Evolutionary conservation across 2,797 vertebrate genomes (phyloP).

Genomic region (Lepilemur septentrionalis): DNA sequence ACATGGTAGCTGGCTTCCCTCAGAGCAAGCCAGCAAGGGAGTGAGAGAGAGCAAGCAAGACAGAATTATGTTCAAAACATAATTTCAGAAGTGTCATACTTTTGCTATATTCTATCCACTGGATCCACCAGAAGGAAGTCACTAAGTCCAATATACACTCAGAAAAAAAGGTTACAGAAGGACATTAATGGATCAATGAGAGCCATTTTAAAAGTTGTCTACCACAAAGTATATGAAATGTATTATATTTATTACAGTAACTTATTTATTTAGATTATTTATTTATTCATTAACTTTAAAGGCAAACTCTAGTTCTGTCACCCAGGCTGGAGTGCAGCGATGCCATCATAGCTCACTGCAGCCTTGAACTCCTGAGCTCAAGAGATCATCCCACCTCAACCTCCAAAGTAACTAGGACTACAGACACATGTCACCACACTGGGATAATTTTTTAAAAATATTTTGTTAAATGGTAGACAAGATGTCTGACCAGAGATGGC

Average conservation of each 20-base stretch:
- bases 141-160: neutral
- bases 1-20: neutral
- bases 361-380: neutral
- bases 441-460: neutral
- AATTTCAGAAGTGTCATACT: neutral
- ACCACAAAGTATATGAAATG: neutral
- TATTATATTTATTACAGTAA: neutral
- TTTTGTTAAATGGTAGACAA: no score
- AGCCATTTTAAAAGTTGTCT: neutral
- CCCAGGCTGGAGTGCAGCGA: neutral
- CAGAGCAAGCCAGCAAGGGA: neutral
- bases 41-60: neutral
- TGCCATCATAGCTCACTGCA: neutral
- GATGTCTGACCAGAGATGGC: no score
- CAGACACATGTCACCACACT: neutral
- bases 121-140: neutral
- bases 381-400: neutral
- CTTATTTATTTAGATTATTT: neutral
- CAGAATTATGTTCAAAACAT: neutral
- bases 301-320: neutral
- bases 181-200: neutral
- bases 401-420: neutral
- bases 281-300: neutral
- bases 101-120: neutral
- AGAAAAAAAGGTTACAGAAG: neutral